A percentile compares a stretch with the other conserved stretches of the same genome.
phyloP scores from a whole-genome alignment of 2,113 vertebrate species.

The Syngnathus scovelli region DNA sequence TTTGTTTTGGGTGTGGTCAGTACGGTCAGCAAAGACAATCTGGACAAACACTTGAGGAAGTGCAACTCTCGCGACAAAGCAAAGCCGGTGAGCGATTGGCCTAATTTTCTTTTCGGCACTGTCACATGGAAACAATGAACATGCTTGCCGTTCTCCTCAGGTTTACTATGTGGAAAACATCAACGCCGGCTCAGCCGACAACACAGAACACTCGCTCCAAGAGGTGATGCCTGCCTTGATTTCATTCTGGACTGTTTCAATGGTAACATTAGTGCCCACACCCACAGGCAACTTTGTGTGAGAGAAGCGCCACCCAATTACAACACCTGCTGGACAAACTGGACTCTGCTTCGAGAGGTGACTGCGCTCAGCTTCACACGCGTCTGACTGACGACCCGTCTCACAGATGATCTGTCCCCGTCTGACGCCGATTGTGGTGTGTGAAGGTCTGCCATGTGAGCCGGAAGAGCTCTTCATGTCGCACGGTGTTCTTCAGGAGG shows the following conservation, averaged over 20 bases:
- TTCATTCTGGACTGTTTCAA: no score
- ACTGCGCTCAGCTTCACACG: not conserved
- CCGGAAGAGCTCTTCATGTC: constrained; percentile 73
- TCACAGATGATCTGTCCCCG: not conserved
- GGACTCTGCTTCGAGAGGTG: constrained; percentile 75
- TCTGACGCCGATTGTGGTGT: not conserved
- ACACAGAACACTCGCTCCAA: constrained; percentile 35
- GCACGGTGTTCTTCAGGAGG: constrained; percentile 77
- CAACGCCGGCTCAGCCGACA: constrained; percentile 76
- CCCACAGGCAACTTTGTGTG: constrained; percentile 75
- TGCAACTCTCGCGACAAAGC: constrained; percentile 90
- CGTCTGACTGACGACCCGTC: not conserved
- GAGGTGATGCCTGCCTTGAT: constrained; percentile 22
- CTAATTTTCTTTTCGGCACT: not conserved
- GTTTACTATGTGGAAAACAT: constrained; percentile 85
- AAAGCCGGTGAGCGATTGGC: constrained; percentile 76
- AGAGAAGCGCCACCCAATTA: constrained; percentile 73
- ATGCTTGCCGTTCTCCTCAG: constrained; percentile 48
- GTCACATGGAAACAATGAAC: not conserved
- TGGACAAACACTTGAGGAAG: constrained; percentile 89
- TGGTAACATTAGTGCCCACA: not conserved
- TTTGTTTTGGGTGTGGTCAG: constrained; percentile 52
- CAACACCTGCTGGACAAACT: constrained; percentile 76
- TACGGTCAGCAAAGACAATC: constrained; percentile 85
- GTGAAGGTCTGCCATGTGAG: constrained; percentile 58